Evolutionary conservation across 2,888 invertebrate genomes (phyloP).

Genomic region (Drosophila limbata): DNA sequence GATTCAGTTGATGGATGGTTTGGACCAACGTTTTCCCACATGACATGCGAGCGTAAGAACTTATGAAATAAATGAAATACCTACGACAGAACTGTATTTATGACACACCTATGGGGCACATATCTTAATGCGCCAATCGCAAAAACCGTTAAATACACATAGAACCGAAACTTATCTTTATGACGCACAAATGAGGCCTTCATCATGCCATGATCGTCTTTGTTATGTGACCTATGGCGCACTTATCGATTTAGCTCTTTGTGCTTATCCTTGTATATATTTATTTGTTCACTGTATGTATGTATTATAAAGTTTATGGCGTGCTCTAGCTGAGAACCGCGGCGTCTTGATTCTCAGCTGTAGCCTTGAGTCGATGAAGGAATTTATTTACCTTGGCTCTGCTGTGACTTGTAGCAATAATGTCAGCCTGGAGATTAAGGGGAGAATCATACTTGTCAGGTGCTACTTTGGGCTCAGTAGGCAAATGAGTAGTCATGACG

Average conservation of each 20-base stretch:
- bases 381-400: no score
- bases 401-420: no score
- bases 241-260: constrained; percentile 28
- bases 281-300: background rate
- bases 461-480: no score
- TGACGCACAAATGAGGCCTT: constrained; percentile 19
- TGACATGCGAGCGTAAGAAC: background rate
- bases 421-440: no score
- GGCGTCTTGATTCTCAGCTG: no score
- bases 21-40: background rate
- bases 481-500: no score
- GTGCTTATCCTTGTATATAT: background rate
- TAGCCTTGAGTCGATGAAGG: no score
- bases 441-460: no score
- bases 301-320: background rate
- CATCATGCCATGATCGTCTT: constrained; percentile 40
- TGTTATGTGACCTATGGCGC: constrained; percentile 40
- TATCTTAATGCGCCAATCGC: constrained; percentile 22
- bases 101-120: background rate
- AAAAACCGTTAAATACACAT: constrained; percentile 9
- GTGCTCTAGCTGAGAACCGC: no score
- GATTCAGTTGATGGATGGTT: constrained; percentile 3
- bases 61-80: constrained; percentile 7
- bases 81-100: constrained; percentile 3
- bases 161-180: constrained; percentile 44